phyloP scores from a whole-genome alignment of 2,888 invertebrate genomes.

The Caradrina clavipalpis region DNA sequence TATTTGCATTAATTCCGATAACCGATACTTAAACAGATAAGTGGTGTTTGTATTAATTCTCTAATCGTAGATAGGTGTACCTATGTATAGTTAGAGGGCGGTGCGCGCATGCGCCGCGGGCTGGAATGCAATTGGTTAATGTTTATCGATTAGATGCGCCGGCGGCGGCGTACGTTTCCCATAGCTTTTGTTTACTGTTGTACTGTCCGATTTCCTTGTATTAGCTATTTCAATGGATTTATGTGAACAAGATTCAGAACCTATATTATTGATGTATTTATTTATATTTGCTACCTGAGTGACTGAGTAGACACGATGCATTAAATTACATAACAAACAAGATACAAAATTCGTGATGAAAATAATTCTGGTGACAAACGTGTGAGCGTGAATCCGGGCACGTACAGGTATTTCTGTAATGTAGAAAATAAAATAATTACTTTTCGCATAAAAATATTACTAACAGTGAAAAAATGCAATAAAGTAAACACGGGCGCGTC shows the following conservation, averaged over 20 bases:
- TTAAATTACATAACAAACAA: neutral
- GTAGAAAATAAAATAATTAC: conserved; percentile 71
- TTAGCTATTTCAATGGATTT: conserved; percentile 35
- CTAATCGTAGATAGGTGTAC: conserved; percentile 45
- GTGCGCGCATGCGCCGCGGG: conserved; percentile 63
- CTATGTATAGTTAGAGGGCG: conserved; percentile 59
- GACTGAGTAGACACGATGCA: neutral
- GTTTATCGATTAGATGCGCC: conserved; percentile 84
- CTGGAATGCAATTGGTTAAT: conserved; percentile 79
- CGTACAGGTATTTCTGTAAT: conserved; percentile 64
- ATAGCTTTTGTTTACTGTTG: conserved; percentile 69
- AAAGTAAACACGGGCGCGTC: conserved; percentile 79
- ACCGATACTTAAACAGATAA: conserved; percentile 62
- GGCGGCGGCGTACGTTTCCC: conserved; percentile 71
- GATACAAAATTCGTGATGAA: neutral
- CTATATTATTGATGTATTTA: neutral
- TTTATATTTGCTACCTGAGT: conserved; percentile 13
- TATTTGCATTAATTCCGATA: conserved; percentile 68
- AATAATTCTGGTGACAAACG: conserved; percentile 30
- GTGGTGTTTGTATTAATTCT: conserved; percentile 62
- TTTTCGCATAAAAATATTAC: conserved; percentile 73
- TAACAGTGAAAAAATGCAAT: conserved; percentile 79
- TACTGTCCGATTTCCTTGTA: conserved; percentile 59
- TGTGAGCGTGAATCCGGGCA: conserved; percentile 50
- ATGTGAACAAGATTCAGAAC: conserved; percentile 16